These are phyloP conservation scores for Tonatia bakeri DNA, from an alignment of 2,113 vertebrate genomes.

Conservation along the genomic window DNA sequence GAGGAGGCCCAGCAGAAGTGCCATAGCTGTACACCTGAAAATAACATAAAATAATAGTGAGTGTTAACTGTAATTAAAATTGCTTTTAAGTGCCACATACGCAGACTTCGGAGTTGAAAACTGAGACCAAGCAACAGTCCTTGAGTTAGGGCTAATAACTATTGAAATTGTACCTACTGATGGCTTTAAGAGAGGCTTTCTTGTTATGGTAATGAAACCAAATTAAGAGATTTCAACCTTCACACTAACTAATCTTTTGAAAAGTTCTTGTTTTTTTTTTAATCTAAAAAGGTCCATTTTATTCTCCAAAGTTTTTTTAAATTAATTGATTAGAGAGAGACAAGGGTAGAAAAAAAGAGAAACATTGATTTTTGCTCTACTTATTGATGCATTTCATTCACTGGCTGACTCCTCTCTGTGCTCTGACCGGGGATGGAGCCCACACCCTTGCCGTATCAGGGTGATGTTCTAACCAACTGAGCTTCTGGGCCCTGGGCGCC, in stretches of 20 bases:
- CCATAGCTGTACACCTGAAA: background rate
- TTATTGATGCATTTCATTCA: too few relatives aligned
- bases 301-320: background rate
- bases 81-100: background rate
- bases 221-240: background rate
- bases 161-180: rapidly evolving
- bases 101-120: background rate
- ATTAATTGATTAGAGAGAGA: too few relatives aligned
- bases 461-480: background rate
- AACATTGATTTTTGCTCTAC: too few relatives aligned
- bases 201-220: background rate
- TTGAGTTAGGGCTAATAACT: rapidly evolving
- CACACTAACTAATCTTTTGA: background rate
- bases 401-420: background rate
- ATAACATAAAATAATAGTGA: background rate
- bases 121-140: background rate
- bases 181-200: background rate
- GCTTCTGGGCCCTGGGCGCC: background rate
- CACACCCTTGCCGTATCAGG: too few relatives aligned
- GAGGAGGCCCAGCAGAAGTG: background rate
- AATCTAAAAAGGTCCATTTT: background rate
- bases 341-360: too few relatives aligned
- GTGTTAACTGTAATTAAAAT: background rate
- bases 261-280: background rate
- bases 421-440: background rate